phyloP scores from a whole-genome alignment of 1,140 invertebrate genomes.

The Monochamus saltuarius region DNA sequence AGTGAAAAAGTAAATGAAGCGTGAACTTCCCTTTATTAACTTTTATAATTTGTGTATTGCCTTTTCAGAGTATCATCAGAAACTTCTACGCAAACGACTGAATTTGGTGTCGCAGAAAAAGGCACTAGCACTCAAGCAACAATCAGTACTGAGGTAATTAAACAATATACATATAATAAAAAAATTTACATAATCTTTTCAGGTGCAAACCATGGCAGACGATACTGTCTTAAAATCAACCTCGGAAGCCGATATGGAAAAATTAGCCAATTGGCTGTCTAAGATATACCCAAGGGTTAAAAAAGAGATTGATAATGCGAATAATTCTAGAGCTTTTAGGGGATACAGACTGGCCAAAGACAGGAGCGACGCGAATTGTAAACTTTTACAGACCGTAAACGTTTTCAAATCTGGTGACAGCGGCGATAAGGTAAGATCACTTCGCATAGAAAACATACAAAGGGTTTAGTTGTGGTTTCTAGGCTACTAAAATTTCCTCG shows the following conservation, averaged over 20 bases:
- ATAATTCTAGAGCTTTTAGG: slow-evolving; percentile 38
- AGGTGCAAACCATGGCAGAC: slow-evolving; percentile 37
- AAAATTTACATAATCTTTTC: slow-evolving; percentile 7
- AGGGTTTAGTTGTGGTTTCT: background rate
- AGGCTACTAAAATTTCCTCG: slow-evolving; percentile 19
- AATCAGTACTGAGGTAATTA: slow-evolving; percentile 25
- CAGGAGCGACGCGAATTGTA: slow-evolving; percentile 25
- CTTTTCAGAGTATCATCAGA: slow-evolving; percentile 36
- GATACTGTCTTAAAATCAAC: background rate
- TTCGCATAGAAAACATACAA: background rate
- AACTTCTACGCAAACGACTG: slow-evolving; percentile 35
- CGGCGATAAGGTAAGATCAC: slow-evolving; percentile 15
- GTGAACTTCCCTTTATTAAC: slow-evolving; percentile 1
- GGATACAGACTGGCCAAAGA: slow-evolving; percentile 34
- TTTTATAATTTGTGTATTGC: slow-evolving; percentile 3
- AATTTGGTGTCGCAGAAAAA: slow-evolving; percentile 29
- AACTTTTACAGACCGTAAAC: slow-evolving; percentile 35
- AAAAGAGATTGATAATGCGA: slow-evolving; percentile 40
- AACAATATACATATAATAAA: background rate
- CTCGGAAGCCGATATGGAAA: slow-evolving; percentile 41
- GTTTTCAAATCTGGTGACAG: slow-evolving; percentile 21
- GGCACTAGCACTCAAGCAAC: slow-evolving; percentile 20
- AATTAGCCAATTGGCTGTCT: slow-evolving; percentile 41
- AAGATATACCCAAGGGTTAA: slow-evolving; percentile 42
- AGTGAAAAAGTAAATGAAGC: slow-evolving; percentile 44